These are phyloP conservation scores for Amblyraja radiata DNA, from an alignment of 2,797 vertebrate genomes.

Conservation along the genomic window DNA sequence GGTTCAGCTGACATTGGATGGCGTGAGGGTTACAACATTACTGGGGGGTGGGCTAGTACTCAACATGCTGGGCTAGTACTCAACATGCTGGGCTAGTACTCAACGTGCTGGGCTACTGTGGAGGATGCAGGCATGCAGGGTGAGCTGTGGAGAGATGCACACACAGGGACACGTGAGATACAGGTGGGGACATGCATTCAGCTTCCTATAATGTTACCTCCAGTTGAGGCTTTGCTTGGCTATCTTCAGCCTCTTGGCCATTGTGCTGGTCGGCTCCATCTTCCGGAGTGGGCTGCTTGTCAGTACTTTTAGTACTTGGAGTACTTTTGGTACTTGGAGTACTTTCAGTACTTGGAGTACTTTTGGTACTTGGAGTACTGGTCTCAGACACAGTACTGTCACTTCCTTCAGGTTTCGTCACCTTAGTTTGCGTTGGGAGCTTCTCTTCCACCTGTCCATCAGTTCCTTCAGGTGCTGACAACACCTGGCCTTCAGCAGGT, in stretches of 20 bases:
- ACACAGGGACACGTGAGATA: conserved; percentile 15
- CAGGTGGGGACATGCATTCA: background rate
- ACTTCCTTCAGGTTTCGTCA: background rate
- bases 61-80: background rate
- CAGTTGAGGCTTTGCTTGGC: conserved; percentile 11
- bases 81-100: too few relatives aligned
- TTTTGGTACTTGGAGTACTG: background rate
- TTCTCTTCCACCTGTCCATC: conserved; percentile 36
- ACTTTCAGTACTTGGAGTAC: background rate
- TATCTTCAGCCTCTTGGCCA: background rate
- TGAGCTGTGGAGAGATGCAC: background rate
- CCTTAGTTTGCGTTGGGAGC: background rate
- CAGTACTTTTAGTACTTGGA: background rate
- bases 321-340: too few relatives aligned
- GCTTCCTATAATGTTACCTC: conserved; percentile 19
- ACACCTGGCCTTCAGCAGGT: conserved; percentile 47
- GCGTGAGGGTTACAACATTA: background rate
- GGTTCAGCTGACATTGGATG: background rate
- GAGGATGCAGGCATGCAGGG: background rate
- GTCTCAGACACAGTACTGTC: background rate
- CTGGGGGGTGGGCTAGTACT: too few relatives aligned
- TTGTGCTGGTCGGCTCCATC: background rate
- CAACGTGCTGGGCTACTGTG: too few relatives aligned
- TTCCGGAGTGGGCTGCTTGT: background rate
- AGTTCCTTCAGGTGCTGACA: conserved; percentile 43